Evolutionary conservation across 2,888 invertebrate genomes (phyloP), one percentile per base, ranked within the genome.

Genomic region (Metellina segmentata): DNA sequence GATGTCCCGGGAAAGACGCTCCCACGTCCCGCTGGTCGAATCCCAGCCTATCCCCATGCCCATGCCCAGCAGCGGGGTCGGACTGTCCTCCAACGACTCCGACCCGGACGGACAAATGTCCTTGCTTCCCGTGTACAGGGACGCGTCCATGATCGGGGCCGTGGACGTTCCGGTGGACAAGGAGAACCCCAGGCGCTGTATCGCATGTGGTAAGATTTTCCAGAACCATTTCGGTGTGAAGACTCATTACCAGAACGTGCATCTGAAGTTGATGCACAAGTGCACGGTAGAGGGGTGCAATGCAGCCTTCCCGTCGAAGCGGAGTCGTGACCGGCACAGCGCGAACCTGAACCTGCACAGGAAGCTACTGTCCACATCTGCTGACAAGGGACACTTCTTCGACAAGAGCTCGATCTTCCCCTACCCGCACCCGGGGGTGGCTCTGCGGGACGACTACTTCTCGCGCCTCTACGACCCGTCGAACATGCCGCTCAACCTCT

Each of bases 281-380:
- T 99, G 99, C 95, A 98, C 97, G 94, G 97, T 98, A 51, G 98
- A 98, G 93, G 98, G 98, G 0, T 99, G 99, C 95, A 97, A 97
- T 95, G 98, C 98, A 0, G 97, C 98, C 0, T 99, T 99, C 95
- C 97, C 98, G 7, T 98, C 98, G 0, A 98, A 98, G 94, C 96
- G 98, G 90, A 98, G 97, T 94, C 96, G 98, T 94, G 99, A 99
- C 94, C 96, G 98, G 1, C 99, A 99, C 95, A 98, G 98, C 94
- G 97, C 98, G 20, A 99, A 99, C 94, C 96, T 97, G 89, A 98
- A 97, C 94, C 96, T 99, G 71, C 99, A 99, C 94, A 96, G 98
- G 93, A 98, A 98, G 95, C 96, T 99, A 88, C 95, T 98, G 85
- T 97, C 97, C 4, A 97, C 97, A 1, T 95, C 85, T 16, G 89